Evolutionary conservation across 1,140 invertebrate genomes (phyloP).

Genomic region (Diorhabda sublineata): DNA sequence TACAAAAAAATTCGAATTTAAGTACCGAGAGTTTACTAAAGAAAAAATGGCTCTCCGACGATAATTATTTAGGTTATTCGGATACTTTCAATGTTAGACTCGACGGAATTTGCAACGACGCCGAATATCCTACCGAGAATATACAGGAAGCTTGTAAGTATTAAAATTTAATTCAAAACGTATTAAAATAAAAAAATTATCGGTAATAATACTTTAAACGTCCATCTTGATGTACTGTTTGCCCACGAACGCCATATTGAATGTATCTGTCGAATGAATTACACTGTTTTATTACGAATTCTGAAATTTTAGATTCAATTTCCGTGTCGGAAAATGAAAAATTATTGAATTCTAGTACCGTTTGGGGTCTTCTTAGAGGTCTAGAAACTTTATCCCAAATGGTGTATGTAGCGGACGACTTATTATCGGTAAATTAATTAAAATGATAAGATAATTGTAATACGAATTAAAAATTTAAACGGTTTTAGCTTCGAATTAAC

Average conservation of each 20-base stretch:
- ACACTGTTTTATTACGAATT: conserved; percentile 10
- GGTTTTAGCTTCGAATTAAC: conserved; percentile 50
- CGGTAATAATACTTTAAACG: background rate
- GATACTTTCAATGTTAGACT: conserved; percentile 52
- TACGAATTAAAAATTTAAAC: background rate
- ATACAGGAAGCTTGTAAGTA: conserved; percentile 72
- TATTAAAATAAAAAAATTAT: background rate
- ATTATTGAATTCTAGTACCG: conserved; percentile 45
- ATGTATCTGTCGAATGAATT: conserved; percentile 20
- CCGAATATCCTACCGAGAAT: conserved; percentile 55
- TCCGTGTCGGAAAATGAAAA: conserved; percentile 36
- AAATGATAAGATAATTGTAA: background rate
- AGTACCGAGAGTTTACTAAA: conserved; percentile 22
- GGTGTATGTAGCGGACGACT: conserved; percentile 51
- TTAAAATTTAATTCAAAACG: background rate
- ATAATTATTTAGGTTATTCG: conserved; percentile 46
- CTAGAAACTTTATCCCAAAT: conserved; percentile 77
- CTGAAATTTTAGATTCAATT: conserved; percentile 42
- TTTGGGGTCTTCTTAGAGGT: conserved; percentile 77
- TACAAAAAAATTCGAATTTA: background rate
- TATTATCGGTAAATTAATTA: conserved; percentile 45
- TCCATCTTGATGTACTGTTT: background rate
- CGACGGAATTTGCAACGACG: conserved; percentile 51
- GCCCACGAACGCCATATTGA: background rate
- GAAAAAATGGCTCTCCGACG: conserved; percentile 31